Evolutionary conservation across 37 sponge, comb jelly and placozoan genomes (phyloP).

Genomic region (Hormiphora californensis): DNA sequence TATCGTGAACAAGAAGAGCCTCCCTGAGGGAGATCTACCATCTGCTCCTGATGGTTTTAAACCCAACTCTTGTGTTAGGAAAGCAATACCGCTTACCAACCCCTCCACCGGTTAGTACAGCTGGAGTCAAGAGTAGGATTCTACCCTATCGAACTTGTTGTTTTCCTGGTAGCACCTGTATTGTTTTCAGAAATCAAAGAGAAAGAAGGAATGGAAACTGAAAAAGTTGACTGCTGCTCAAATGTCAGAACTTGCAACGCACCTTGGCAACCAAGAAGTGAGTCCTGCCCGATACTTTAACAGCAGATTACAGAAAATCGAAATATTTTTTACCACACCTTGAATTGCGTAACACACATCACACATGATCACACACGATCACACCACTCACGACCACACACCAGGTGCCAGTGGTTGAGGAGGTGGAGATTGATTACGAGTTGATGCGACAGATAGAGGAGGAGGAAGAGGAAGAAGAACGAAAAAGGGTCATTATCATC

Average conservation of each 20-base stretch:
- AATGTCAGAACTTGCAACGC: conserved; percentile 11
- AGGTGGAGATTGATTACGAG: conserved; percentile 4
- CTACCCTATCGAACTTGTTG: no score
- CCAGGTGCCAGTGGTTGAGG: background rate
- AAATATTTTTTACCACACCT: no score
- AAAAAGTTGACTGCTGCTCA: conserved; percentile 17
- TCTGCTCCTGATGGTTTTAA: conserved; percentile 26
- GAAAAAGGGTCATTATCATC: conserved; percentile 10
- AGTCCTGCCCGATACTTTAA: no score
- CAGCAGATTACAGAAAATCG: no score
- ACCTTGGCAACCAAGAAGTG: conserved; percentile 5
- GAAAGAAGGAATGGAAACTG: conserved; percentile 40
- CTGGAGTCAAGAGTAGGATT: background rate
- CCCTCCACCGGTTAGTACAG: background rate
- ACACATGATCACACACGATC: background rate
- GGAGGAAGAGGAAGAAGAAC: background rate
- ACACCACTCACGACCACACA: background rate
- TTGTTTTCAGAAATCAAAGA: conserved; percentile 30
- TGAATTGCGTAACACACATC: no score
- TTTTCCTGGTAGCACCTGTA: background rate
- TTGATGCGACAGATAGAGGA: conserved; percentile 2
- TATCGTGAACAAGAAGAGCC: background rate
- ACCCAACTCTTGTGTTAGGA: background rate
- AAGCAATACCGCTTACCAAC: conserved; percentile 9
- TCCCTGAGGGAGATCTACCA: background rate